Percentiles rank a stretch among this genome's conserved stretches.
These are phyloP conservation scores for Drosophila rufa DNA, from an alignment of 1,140 invertebrate species.

Conservation along the genomic window DNA sequence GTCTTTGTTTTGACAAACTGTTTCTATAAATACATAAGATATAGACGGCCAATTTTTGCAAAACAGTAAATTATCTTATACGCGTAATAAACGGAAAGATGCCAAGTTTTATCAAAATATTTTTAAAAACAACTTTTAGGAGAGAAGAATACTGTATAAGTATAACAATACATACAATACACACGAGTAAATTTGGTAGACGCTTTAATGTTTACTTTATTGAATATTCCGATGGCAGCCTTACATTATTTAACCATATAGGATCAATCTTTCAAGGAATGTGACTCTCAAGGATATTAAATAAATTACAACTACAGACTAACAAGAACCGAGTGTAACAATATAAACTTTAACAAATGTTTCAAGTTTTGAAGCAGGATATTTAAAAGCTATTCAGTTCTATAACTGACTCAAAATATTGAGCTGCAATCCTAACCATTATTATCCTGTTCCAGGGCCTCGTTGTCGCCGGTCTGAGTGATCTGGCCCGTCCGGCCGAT, in stretches of 20 bases:
- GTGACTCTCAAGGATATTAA: too few species aligned
- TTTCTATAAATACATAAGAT: not conserved
- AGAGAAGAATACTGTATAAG: not conserved
- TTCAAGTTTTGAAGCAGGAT: too few species aligned
- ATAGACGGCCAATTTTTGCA: not conserved
- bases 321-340: too few species aligned
- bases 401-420: too few species aligned
- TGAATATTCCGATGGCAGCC: not conserved
- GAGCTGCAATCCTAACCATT: too few species aligned
- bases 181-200: not conserved
- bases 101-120: constrained; percentile 6
- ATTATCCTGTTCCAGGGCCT: constrained; percentile 88
- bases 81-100: constrained; percentile 9
- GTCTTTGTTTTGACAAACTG: not conserved
- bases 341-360: too few species aligned
- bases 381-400: too few species aligned
- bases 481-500: constrained; percentile 95
- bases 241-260: not conserved
- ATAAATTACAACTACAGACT: too few species aligned
- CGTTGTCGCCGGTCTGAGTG: constrained; percentile 96
- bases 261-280: not conserved
- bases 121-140: constrained; percentile 1
- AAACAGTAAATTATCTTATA: not conserved
- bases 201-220: not conserved
- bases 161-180: not conserved